Evolutionary conservation across 2,797 vertebrate genomes (phyloP).

Genomic region (Neostethus bicornis): DNA sequence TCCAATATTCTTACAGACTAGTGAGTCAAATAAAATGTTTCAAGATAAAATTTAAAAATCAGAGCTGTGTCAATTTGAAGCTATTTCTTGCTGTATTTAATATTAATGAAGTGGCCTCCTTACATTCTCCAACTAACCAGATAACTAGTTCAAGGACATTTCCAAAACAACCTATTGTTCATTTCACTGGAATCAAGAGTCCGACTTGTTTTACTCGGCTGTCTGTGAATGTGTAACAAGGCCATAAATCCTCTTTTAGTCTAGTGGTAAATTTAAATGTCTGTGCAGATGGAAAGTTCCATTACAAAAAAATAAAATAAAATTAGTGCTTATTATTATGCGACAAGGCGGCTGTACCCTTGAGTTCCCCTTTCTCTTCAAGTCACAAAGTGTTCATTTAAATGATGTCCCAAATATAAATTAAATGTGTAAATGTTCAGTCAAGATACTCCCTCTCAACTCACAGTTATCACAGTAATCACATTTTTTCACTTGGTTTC

Average conservation of each 20-base stretch:
- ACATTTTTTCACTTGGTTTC: no score
- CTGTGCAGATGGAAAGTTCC: slow-evolving; percentile 37
- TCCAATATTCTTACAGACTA: slow-evolving; percentile 2
- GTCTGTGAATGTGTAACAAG: slow-evolving; percentile 18
- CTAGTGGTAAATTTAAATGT: slow-evolving; percentile 37
- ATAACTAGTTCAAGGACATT: slow-evolving; percentile 31
- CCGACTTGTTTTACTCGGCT: slow-evolving; percentile 29
- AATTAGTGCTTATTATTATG: slow-evolving; percentile 53
- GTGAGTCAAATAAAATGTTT: slow-evolving; percentile 1
- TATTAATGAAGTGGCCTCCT: slow-evolving; percentile 37
- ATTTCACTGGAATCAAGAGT: slow-evolving; percentile 48
- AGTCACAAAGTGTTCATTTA: slow-evolving; percentile 43
- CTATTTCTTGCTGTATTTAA: slow-evolving; percentile 26
- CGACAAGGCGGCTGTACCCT: slow-evolving; percentile 31
- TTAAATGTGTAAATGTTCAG: slow-evolving; percentile 66
- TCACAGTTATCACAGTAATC: slow-evolving; percentile 77
- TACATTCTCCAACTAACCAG: slow-evolving; percentile 7
- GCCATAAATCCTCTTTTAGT: slow-evolving; percentile 18
- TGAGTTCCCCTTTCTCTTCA: slow-evolving; percentile 37
- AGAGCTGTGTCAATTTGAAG: slow-evolving; percentile 9
- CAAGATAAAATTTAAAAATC: slow-evolving; percentile 16
- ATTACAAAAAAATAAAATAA: no score
- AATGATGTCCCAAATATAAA: slow-evolving; percentile 67
- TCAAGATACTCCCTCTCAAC: slow-evolving; percentile 67
- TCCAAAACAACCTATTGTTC: slow-evolving; percentile 32